phyloP scores from a whole-genome alignment of 2,888 invertebrate species.

The Coenonympha glycerion region DNA sequence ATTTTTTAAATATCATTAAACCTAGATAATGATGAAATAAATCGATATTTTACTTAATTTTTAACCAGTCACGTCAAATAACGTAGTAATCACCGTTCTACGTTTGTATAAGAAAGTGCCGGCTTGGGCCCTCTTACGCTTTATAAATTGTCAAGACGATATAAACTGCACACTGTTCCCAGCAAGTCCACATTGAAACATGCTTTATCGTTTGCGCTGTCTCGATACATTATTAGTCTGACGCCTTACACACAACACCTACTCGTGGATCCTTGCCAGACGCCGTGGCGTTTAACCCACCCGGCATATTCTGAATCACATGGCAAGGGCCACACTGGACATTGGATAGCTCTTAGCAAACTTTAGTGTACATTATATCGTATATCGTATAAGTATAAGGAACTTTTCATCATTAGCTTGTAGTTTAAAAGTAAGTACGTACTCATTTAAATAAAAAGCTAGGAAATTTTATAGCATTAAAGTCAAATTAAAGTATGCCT shows the following conservation, averaged over 20 bases:
- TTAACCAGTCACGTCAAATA: too few relatives aligned
- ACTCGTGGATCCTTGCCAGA: slow-evolving; percentile 62
- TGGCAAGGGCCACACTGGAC: slow-evolving; percentile 16
- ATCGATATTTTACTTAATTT: too few relatives aligned
- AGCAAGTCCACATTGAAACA: not conserved
- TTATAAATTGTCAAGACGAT: not conserved
- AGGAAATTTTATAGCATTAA: too few relatives aligned
- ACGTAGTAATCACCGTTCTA: too few relatives aligned
- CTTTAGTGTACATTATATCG: not conserved
- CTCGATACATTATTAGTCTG: slow-evolving; percentile 47
- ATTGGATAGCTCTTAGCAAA: slow-evolving; percentile 5
- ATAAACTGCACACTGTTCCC: slow-evolving; percentile 6
- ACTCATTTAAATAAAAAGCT: too few relatives aligned
- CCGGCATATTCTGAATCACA: slow-evolving; percentile 14
- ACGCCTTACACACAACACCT: slow-evolving; percentile 42
- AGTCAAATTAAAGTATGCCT: too few relatives aligned
- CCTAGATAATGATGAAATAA: too few relatives aligned
- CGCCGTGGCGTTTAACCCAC: slow-evolving; percentile 22
- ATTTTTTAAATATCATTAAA: too few relatives aligned
- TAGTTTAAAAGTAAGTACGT: too few relatives aligned
- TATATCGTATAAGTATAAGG: too few relatives aligned
- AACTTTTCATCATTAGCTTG: too few relatives aligned
- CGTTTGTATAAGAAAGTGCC: too few relatives aligned
- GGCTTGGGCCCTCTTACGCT: not conserved
- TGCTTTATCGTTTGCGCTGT: slow-evolving; percentile 31